A percentile compares a stretch with the other conserved stretches of the same genome.
Evolutionary conservation across 2,113 vertebrate genomes (phyloP).

Genomic region (Blennius ocellaris): DNA sequence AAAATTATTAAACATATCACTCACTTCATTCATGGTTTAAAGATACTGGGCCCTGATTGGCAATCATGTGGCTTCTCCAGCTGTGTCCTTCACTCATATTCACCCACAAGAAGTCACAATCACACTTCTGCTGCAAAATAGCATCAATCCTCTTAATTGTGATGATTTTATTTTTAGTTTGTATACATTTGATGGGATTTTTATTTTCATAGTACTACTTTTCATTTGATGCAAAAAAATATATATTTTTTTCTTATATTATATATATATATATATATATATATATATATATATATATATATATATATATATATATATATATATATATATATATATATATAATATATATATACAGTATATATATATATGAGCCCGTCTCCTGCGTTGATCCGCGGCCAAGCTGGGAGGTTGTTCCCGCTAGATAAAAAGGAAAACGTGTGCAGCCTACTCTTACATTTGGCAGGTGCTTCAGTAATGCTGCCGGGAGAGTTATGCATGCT

Average conservation of each 20-base stretch:
- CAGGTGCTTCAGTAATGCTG: constrained; percentile 28
- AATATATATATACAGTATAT: no score
- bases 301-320: no score
- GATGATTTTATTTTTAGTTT: not conserved
- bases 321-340: no score
- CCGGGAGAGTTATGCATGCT: constrained; percentile 20
- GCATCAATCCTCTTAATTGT: not conserved
- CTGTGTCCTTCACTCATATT: no score
- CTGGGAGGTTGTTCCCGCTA: constrained; percentile 53
- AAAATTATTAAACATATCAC: no score
- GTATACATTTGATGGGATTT: not conserved
- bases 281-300: no score
- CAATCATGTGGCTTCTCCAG: no score
- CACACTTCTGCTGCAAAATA: not conserved
- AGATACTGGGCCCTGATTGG: no score
- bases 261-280: no score
- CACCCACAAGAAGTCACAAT: not conserved
- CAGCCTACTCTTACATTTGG: constrained; percentile 51
- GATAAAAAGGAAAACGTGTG: constrained; percentile 47
- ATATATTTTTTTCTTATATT: no score
- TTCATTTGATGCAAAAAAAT: constrained; percentile 35
- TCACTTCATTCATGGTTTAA: no score
- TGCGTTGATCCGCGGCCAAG: constrained; percentile 30
- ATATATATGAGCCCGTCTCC: constrained; percentile 4
- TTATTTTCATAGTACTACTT: not conserved